Evolutionary conservation across 2,113 vertebrate species (phyloP).

Genomic region (Solea solea): DNA sequence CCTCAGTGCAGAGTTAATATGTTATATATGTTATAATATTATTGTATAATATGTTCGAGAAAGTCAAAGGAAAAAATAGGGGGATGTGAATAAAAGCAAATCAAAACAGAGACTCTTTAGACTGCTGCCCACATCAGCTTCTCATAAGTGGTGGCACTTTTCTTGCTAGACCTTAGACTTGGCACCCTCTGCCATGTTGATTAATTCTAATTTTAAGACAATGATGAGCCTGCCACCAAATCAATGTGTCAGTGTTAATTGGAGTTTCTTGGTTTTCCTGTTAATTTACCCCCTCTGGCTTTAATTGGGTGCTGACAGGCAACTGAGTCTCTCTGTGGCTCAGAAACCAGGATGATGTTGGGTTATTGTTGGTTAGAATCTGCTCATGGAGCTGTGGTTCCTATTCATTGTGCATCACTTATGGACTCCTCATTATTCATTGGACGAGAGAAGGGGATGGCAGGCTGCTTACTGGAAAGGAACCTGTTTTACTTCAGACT

Average conservation of each 20-base stretch:
- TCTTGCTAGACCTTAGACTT: conserved; percentile 47
- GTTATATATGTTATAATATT: no score
- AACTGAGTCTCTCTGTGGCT: conserved; percentile 35
- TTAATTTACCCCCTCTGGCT: conserved; percentile 64
- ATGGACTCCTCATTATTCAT: not conserved
- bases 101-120: conserved; percentile 6
- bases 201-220: conserved; percentile 77
- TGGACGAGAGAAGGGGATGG: not conserved
- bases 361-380: conserved; percentile 32
- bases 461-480: not conserved
- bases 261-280: conserved; percentile 62
- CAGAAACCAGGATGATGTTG: conserved; percentile 27
- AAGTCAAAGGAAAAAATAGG: conserved; percentile 8
- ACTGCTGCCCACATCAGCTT: conserved; percentile 18
- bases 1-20: conserved; percentile 21
- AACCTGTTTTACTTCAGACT: not conserved
- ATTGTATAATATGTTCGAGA: no score
- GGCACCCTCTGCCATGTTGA: conserved; percentile 62
- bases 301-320: conserved; percentile 67
- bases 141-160: conserved; percentile 8
- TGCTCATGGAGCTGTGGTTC: conserved; percentile 6
- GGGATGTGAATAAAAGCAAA: conserved; percentile 3
- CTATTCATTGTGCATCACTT: not conserved
- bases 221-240: conserved; percentile 66
- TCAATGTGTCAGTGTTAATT: conserved; percentile 76